These are phyloP conservation scores for Diachrysia chrysitis DNA, from an alignment of 2,888 invertebrate species.

Conservation along the genomic window DNA sequence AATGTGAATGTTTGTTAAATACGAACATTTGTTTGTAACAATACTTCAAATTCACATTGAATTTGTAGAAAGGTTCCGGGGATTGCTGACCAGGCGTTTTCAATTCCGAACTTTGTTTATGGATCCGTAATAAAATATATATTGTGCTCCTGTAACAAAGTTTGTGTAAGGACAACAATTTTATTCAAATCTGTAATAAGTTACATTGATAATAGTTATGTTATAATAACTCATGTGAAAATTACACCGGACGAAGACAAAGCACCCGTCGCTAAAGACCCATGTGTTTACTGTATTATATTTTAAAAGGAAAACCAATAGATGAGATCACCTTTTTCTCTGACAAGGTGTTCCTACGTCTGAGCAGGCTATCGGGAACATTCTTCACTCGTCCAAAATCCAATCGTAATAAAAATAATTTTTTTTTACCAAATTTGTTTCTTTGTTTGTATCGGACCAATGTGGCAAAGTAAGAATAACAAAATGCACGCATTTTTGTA, in stretches of 20 bases:
- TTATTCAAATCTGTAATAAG: too few relatives aligned
- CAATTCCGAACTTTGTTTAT: background rate
- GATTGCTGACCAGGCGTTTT: background rate
- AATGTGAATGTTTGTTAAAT: background rate
- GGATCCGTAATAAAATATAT: background rate
- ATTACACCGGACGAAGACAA: background rate
- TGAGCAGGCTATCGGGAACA: background rate
- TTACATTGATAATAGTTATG: too few relatives aligned
- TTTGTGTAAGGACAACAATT: too few relatives aligned
- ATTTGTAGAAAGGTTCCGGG: background rate
- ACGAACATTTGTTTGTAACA: conserved; percentile 5
- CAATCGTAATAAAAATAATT: background rate
- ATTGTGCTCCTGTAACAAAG: background rate
- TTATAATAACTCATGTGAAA: background rate
- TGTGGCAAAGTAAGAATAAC: background rate
- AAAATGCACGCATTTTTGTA: background rate
- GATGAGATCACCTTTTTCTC: too few relatives aligned
- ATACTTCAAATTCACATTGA: background rate
- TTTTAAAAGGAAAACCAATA: background rate
- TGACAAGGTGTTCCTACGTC: background rate
- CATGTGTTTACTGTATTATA: background rate
- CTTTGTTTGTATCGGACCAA: background rate
- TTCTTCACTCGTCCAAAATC: background rate
- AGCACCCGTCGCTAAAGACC: background rate
- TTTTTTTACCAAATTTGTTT: background rate